Evolutionary conservation across 2,888 invertebrate genomes (phyloP).

Genomic region (Sussaba pulchella): DNA sequence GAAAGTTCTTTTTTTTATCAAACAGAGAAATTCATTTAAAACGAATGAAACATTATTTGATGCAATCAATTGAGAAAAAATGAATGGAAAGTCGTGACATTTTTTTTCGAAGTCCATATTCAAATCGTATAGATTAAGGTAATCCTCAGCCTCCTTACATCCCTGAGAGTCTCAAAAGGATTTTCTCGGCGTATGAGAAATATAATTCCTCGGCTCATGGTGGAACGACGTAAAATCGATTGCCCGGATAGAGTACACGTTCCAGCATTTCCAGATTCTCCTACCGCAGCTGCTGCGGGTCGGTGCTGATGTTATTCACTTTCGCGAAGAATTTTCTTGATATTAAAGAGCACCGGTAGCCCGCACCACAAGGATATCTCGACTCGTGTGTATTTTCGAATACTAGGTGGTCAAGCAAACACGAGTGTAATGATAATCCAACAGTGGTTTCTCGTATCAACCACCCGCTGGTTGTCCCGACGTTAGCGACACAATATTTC

Average conservation of each 20-base stretch:
- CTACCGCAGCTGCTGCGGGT: background rate
- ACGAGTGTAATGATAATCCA: conserved; percentile 53
- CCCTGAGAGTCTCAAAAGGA: background rate
- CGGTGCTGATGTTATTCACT: background rate
- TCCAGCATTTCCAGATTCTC: background rate
- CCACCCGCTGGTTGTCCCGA: conserved; percentile 34
- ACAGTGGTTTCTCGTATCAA: conserved; percentile 36
- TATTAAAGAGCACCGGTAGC: conserved; percentile 11
- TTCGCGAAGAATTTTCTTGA: conserved; percentile 19
- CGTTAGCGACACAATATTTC: conserved; percentile 43
- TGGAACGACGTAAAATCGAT: conserved; percentile 15
- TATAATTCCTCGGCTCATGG: conserved; percentile 11
- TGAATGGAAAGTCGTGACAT: too few relatives aligned
- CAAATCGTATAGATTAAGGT: too few relatives aligned
- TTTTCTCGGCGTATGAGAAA: background rate
- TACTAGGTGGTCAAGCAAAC: conserved; percentile 10
- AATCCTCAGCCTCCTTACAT: background rate
- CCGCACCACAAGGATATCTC: background rate
- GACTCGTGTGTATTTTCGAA: conserved; percentile 21
- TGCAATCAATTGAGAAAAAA: too few relatives aligned
- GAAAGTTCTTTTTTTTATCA: too few relatives aligned
- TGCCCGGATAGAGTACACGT: conserved; percentile 19
- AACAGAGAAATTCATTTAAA: too few relatives aligned
- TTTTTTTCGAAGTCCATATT: too few relatives aligned
- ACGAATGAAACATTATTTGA: too few relatives aligned